These are phyloP conservation scores for Eulemur albifrons DNA, from an alignment of 2,797 vertebrate species.

Conservation along the genomic window DNA sequence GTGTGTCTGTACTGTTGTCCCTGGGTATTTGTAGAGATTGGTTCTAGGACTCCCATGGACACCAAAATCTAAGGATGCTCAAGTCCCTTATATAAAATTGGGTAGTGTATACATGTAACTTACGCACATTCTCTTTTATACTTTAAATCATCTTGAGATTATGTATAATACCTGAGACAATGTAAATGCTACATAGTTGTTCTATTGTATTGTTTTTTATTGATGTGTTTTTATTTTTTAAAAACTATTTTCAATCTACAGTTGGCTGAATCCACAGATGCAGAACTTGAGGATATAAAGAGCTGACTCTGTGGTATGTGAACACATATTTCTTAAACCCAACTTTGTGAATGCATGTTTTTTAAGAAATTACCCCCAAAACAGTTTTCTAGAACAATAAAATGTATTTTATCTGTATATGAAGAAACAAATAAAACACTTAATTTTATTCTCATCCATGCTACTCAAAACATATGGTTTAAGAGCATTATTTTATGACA, in stretches of 20 bases:
- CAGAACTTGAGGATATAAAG: background rate
- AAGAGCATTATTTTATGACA: background rate
- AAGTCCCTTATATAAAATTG: background rate
- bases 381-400: background rate
- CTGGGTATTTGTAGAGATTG: background rate
- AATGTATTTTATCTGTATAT: background rate
- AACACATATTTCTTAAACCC: background rate
- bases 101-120: background rate
- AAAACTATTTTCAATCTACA: background rate
- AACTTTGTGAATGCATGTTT: background rate
- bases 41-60: no score
- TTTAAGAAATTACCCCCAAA: background rate
- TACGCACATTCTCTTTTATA: background rate
- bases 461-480: background rate
- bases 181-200: background rate
- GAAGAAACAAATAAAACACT: background rate
- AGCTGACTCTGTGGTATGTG: background rate
- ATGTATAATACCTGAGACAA: background rate
- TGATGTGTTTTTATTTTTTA: background rate
- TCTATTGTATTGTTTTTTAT: background rate
- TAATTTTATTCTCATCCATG: background rate
- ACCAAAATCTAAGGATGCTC: background rate
- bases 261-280: background rate
- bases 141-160: background rate
- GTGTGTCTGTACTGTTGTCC: background rate